Base-by-base conservation (phyloP, 2,797 vertebrate genomes). In the Cyclopterus lumpus region DNA sequence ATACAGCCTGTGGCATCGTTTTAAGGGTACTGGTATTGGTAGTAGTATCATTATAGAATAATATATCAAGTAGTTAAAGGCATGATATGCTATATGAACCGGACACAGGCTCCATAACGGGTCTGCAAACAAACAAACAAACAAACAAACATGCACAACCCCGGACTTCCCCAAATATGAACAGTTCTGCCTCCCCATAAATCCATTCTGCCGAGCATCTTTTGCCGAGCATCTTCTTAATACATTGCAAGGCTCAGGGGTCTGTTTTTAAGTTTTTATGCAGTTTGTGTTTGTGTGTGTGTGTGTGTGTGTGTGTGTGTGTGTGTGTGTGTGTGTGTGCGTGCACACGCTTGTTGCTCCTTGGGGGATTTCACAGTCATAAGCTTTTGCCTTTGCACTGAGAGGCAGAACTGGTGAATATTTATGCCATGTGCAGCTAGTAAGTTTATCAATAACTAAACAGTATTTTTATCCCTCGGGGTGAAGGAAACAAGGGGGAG, bases 391-490 rank as follows among this genome's bases (percentile, higher is more conserved):
- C 70, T 87, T 80, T 73, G 42, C 80, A 73, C 79, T 73, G 77
- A 86, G 79, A 85, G 70, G 79, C 67, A 87, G 79, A 79, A 69
- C 69, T 76, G 14, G 68, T 90, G 81, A 88, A 92, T 91, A 91
- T 93, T 90, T 83, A 90, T 91, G 70, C 8, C n/a, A 48, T 67
- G 81, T 75, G 72, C 80, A 81, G 58, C 84, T 71, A 72, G 82
- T 66, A 79, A 75, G 73, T 89, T 87, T 89, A 90, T 93, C 90
- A 90, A 88, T 88, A 90, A 89, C 80, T 90, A 80, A 88, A 90
- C 54, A 88, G 74, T 38, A 32, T 85, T 86, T 89, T 78, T 48
- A 73, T 74, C 70, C 73, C 73, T 40, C 2, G 36, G 62, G 51
- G 60, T n/a, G 34, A 53, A 8, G 32, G 53, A 44, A 73, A 67